Base-by-base conservation (phyloP, 2,113 vertebrate genomes). In the Spea bombifrons region DNA sequence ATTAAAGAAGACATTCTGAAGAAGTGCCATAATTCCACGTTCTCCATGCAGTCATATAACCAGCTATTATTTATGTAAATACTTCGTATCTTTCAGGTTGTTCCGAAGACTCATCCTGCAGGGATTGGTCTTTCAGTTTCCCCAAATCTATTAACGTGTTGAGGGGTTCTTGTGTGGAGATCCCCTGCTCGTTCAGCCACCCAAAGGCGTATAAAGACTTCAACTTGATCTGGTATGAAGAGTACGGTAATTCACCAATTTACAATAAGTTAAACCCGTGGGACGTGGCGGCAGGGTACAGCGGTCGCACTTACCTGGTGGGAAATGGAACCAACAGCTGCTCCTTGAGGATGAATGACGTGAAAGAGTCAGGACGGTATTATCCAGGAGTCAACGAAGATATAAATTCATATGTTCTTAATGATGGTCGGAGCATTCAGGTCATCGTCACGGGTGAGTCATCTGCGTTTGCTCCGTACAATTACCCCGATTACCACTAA, bases 291-390 rank as follows among this genome's bases (percentile, higher is more conserved):
- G 3, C 8, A 4, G 4, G 4, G 3, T 75, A 75, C 16, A 45
- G 4, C n/a, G 49, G 49, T 3, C 64, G 64, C 2, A 75, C 74
- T 8, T 66, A 48, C 7, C 48, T 66, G 74, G 30, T 75, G 12
- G 4, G 49, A 7, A 66, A 44, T 50, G 52, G 10, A 45, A 8
- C 17, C 10, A 75, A 16, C 63, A 75, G 63, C 48, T 75, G 74
- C 74, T 45, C 74, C 9, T 47, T 75, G 64, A 75, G 13, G 49
- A 75, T 75, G n/a, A 45, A 75, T 46, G 8, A 75, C 46, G 64
- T 75, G 5, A 13, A n/a, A 46, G 8, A 44, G 5, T 52, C 5
- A 5, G 74, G 43, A 52, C 4, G 43, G 15, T 75, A 66, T 44
- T 75, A 75, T 46, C 74, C 63, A 0, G 49, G 63, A 44, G 66